Evolutionary conservation across 2,797 vertebrate species (phyloP).

Genomic region (Notoglanidium macrostoma): DNA sequence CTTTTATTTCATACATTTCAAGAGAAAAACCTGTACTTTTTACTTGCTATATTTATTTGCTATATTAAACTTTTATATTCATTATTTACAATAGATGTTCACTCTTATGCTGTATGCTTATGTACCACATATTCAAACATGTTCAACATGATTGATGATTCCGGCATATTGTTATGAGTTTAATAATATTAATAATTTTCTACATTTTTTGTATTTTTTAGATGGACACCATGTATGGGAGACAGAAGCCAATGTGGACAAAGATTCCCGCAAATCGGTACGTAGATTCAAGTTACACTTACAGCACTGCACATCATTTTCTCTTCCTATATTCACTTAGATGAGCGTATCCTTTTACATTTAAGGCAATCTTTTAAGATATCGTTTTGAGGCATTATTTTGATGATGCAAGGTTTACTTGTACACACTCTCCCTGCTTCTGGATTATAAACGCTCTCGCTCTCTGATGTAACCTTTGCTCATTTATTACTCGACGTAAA

Average conservation of each 20-base stretch:
- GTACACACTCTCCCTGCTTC: conserved; percentile 28
- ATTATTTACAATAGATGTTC: no score
- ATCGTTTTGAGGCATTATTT: not conserved
- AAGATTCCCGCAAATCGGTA: conserved; percentile 91
- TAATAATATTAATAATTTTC: not conserved
- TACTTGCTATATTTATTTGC: not conserved
- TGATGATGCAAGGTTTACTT: conserved; percentile 34
- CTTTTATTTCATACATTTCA: not conserved
- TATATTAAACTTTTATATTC: no score
- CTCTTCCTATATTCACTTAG: not conserved
- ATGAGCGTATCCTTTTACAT: not conserved
- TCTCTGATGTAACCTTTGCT: conserved; percentile 76
- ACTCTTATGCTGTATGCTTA: no score
- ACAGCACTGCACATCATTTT: no score
- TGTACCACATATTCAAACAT: no score
- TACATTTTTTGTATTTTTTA: conserved; percentile 60
- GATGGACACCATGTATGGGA: conserved; percentile 99
- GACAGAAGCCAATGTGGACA: conserved; percentile 95
- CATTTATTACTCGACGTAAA: conserved; percentile 65
- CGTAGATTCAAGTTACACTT: conserved; percentile 67
- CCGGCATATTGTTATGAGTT: no score
- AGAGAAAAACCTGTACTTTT: not conserved
- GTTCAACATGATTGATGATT: no score
- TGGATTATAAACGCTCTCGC: conserved; percentile 46
- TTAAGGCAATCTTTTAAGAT: not conserved